Percentiles rank a stretch among this genome's conserved stretches.
Evolutionary conservation across 2,113 vertebrate species (phyloP).

Genomic region (Sorex fumeus): DNA sequence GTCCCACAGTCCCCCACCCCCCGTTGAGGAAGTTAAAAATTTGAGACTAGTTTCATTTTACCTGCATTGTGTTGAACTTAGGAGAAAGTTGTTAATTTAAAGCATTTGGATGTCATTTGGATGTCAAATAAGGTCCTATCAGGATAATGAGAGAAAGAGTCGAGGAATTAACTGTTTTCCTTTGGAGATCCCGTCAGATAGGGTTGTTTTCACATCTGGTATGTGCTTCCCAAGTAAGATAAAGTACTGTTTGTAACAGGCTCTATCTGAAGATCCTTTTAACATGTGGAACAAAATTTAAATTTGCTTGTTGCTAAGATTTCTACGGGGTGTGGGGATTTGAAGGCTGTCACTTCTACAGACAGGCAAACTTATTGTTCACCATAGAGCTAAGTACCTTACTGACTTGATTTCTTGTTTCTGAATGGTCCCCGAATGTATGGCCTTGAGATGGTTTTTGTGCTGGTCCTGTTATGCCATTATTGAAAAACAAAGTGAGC

Average conservation of each 20-base stretch:
- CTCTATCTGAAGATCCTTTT: slow-evolving; percentile 36
- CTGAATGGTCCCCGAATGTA: slow-evolving; percentile 22
- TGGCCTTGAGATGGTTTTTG: slow-evolving; percentile 66
- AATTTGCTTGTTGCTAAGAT: background rate
- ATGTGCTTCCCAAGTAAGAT: background rate
- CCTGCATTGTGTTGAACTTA: background rate
- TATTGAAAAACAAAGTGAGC: slow-evolving; percentile 74
- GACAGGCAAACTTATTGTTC: background rate
- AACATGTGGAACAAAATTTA: slow-evolving; percentile 41
- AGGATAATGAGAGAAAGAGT: background rate
- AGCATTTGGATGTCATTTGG: background rate
- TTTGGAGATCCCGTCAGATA: background rate
- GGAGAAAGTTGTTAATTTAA: slow-evolving; percentile 29
- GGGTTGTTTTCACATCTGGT: background rate
- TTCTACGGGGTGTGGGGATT: background rate
- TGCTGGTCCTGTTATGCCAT: slow-evolving; percentile 53
- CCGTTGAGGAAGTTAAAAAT: background rate
- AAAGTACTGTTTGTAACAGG: slow-evolving; percentile 1
- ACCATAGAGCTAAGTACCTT: slow-evolving; percentile 20
- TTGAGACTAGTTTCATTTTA: slow-evolving; percentile 23
- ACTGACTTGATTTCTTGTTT: slow-evolving; percentile 69
- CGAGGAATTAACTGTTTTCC: slow-evolving; percentile 24
- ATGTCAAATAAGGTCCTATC: slow-evolving; percentile 3
- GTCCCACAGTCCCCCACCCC: background rate
- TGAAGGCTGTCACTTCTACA: background rate